phyloP scores from a whole-genome alignment of 1,140 invertebrate genomes.

The Drosophila fuyamai region DNA sequence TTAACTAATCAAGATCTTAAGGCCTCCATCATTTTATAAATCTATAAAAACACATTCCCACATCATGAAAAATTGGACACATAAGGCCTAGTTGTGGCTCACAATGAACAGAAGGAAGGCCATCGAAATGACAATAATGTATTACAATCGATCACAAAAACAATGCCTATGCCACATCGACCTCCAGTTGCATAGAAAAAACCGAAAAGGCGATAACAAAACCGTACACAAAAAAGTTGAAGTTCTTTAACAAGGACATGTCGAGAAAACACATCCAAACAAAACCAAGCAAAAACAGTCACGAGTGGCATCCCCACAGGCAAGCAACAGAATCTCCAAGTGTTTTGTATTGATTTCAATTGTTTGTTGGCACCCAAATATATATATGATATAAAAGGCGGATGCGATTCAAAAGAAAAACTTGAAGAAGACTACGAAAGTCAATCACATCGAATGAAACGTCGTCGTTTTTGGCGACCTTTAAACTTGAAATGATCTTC shows the following conservation, averaged over 20 bases:
- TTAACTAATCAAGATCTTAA: not conserved
- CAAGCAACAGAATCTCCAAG: constrained; percentile 57
- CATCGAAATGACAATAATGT: constrained; percentile 12
- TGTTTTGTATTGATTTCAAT: constrained; percentile 75
- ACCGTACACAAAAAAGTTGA: constrained; percentile 5
- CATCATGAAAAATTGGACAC: not conserved
- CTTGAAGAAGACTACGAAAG: not conserved
- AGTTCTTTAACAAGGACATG: constrained; percentile 15
- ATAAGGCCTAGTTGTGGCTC: not conserved
- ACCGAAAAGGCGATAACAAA: constrained; percentile 9
- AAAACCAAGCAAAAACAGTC: constrained; percentile 52
- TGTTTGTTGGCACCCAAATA: constrained; percentile 70
- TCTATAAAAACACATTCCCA: not conserved
- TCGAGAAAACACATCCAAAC: constrained; percentile 9
- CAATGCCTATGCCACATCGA: constrained; percentile 10
- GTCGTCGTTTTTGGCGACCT: not conserved
- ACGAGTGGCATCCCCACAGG: constrained; percentile 27
- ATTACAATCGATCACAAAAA: constrained; percentile 18
- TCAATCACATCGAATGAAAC: constrained; percentile 4
- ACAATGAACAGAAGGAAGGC: constrained; percentile 5
- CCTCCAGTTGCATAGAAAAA: not conserved
- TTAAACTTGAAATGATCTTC: not conserved
- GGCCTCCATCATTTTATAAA: not conserved
- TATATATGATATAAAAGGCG: constrained; percentile 54
- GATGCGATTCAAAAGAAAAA: not conserved